Evolutionary conservation across 2,113 vertebrate species (phyloP).

Genomic region (Prochilodus magdalenae): DNA sequence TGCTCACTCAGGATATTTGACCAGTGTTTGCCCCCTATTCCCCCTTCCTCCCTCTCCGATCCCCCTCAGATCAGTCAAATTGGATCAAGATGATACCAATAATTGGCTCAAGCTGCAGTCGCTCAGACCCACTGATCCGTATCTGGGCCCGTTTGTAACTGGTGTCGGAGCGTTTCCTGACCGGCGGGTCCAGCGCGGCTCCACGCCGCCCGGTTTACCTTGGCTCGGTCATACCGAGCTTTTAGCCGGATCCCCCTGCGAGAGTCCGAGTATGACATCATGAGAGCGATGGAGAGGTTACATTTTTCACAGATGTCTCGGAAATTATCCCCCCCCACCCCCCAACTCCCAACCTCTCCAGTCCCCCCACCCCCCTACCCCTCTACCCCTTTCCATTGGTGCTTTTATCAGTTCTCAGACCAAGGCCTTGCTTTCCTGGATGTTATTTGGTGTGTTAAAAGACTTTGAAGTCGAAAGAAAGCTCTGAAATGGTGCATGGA

Average conservation of each 20-base stretch:
- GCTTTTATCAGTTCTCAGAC: slow-evolving; percentile 7
- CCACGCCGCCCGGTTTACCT: slow-evolving; percentile 85
- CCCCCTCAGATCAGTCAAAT: slow-evolving; percentile 98
- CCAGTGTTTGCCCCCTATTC: slow-evolving; percentile 88
- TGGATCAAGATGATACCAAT: slow-evolving; percentile 99
- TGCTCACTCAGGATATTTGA: slow-evolving; percentile 89
- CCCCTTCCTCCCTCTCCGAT: slow-evolving; percentile 75
- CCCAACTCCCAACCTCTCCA: no score
- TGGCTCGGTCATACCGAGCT: slow-evolving; percentile 92
- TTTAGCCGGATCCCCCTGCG: slow-evolving; percentile 92
- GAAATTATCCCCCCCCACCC: slow-evolving; percentile 59
- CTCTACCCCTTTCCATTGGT: slow-evolving; percentile 51
- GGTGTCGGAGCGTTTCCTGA: slow-evolving; percentile 87
- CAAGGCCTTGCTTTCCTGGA: background rate
- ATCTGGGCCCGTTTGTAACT: slow-evolving; percentile 88
- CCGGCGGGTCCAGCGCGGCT: slow-evolving; percentile 94
- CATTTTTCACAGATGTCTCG: slow-evolving; percentile 79
- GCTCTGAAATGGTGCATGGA: background rate
- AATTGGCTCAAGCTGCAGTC: slow-evolving; percentile 99
- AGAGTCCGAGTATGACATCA: slow-evolving; percentile 97
- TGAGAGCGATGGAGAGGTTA: slow-evolving; percentile 80
- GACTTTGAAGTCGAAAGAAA: background rate
- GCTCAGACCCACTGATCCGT: slow-evolving; percentile 94
- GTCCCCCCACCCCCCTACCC: background rate
- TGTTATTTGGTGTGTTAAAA: slow-evolving; percentile 5